Conservation (phyloP, 2,113 vertebrate genomes). For the Zootoca vivipara region DNA sequence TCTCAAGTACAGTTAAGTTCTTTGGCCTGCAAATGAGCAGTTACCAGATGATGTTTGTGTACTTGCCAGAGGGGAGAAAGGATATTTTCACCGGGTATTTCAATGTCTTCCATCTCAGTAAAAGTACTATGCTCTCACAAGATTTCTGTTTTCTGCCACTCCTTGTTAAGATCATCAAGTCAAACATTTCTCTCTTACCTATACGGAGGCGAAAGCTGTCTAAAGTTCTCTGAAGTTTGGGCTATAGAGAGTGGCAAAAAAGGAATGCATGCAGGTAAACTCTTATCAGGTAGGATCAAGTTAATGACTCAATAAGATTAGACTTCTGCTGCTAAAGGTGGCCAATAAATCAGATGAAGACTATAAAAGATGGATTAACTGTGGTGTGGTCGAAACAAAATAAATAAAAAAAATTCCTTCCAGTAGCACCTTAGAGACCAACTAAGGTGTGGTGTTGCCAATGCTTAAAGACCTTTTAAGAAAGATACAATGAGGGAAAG, state of each 20-base stretch:
- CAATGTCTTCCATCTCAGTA: not conserved
- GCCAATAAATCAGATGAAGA: slow-evolving; percentile 6
- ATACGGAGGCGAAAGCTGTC: not conserved
- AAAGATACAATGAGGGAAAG: not conserved
- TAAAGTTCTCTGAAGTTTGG: not conserved
- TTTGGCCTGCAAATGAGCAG: slow-evolving; percentile 38
- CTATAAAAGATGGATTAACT: not conserved
- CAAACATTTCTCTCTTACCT: slow-evolving; percentile 6
- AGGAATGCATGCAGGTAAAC: not conserved
- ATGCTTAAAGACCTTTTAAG: not conserved
- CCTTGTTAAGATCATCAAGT: not conserved
- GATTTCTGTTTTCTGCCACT: not conserved
- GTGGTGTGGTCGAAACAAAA: not conserved
- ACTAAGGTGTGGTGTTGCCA: not conserved
- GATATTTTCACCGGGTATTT: not conserved
- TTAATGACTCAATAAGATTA: not conserved
- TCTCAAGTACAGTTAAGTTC: slow-evolving; percentile 31
- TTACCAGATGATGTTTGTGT: slow-evolving; percentile 25
- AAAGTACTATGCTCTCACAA: slow-evolving; percentile 4
- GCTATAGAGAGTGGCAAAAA: slow-evolving; percentile 1
- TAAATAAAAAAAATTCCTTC: too few species aligned
- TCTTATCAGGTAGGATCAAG: not conserved
- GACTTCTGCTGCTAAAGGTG: not conserved
- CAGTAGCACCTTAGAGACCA: too few species aligned
- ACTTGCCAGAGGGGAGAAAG: not conserved